phyloP scores from a whole-genome alignment of 2,113 vertebrate genomes.

The Oncorhynchus masou region DNA sequence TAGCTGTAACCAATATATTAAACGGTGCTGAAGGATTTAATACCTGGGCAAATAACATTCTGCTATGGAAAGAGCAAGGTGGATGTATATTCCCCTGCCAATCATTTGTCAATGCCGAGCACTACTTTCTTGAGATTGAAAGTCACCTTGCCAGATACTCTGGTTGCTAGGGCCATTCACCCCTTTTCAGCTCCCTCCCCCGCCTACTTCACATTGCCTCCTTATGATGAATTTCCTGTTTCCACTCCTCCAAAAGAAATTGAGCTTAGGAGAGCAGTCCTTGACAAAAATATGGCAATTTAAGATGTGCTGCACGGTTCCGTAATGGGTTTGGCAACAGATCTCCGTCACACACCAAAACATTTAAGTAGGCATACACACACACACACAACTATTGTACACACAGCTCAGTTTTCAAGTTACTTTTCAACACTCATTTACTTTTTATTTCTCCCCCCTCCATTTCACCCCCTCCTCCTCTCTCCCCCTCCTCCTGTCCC shows the following conservation, averaged over 20 bases:
- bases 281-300: constrained; percentile 31
- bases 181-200: constrained; percentile 1
- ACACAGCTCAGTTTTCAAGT: no score
- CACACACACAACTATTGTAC: neutral
- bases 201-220: neutral
- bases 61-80: constrained; percentile 13
- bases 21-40: constrained; percentile 27
- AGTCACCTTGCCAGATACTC: constrained; percentile 19
- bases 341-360: constrained; percentile 18
- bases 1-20: constrained; percentile 28
- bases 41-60: constrained; percentile 35
- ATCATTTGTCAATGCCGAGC: no score
- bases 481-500: no score
- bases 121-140: no score
- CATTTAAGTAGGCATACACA: constrained; percentile 10
- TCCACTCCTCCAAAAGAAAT: constrained; percentile 33
- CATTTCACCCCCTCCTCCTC: no score
- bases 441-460: neutral
- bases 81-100: constrained; percentile 13
- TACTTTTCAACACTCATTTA: no score
- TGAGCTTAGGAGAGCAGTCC: constrained; percentile 10
- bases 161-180: constrained; percentile 11
- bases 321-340: constrained; percentile 31
- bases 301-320: constrained; percentile 8
- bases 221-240: constrained; percentile 14